phyloP scores from a whole-genome alignment of 2,888 invertebrate species.

The Lasioglossum vierecki region DNA sequence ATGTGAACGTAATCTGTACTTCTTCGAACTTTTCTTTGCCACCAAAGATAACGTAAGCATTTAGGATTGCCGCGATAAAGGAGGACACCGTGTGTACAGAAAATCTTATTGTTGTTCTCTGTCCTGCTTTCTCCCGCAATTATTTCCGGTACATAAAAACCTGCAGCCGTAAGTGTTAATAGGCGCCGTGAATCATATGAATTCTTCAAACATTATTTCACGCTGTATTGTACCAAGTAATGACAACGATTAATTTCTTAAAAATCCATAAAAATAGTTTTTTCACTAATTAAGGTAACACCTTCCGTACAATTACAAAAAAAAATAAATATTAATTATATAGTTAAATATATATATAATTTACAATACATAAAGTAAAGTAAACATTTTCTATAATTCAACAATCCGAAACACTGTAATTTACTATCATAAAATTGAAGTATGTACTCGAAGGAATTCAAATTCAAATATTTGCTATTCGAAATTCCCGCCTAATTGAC shows the following conservation, averaged over 20 bases:
- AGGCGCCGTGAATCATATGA: conserved; percentile 27
- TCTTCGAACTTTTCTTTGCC: not conserved
- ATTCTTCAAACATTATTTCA: not conserved
- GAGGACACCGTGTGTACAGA: not conserved
- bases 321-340: not conserved
- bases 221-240: not conserved
- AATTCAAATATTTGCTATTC: not conserved
- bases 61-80: not conserved
- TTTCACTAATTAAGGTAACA: not conserved
- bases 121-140: conserved; percentile 58
- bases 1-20: not conserved
- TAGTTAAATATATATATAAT: not conserved
- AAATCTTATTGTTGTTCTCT: conserved; percentile 36
- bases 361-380: not conserved
- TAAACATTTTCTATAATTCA: not conserved
- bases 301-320: too few relatives aligned
- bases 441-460: not conserved
- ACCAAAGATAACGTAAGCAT: not conserved
- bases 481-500: conserved; percentile 21
- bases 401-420: not conserved
- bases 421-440: not conserved
- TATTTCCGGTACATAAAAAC: conserved; percentile 45
- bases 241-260: not conserved
- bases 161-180: conserved; percentile 16
- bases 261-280: not conserved